Conservation (phyloP, 2,113 vertebrate species). For the Paradoxurus hermaphroditus region DNA sequence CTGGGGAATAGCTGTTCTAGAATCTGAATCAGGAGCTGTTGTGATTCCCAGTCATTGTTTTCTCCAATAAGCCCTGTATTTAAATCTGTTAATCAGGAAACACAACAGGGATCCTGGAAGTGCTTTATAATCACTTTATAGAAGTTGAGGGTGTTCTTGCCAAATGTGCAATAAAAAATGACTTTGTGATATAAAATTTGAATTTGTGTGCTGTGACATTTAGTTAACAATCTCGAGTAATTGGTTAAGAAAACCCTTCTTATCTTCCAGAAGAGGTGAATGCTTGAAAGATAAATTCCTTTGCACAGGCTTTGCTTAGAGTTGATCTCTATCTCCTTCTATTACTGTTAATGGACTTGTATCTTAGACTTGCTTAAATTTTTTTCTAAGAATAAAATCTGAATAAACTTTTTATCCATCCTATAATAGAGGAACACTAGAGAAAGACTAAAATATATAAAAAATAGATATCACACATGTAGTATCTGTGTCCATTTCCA, state of each 20-base stretch:
- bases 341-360: constrained; percentile 62
- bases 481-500: not conserved
- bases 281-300: constrained; percentile 53
- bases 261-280: constrained; percentile 60
- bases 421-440: not conserved
- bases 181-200: constrained; percentile 21
- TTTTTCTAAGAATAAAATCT: constrained; percentile 36
- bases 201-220: constrained; percentile 50
- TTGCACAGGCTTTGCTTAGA: constrained; percentile 57
- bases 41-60: not conserved
- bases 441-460: not conserved
- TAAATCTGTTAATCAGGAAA: not conserved
- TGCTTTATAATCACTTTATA: not conserved
- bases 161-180: constrained; percentile 41
- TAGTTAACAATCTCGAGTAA: constrained; percentile 61
- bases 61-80: not conserved
- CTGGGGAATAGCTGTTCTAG: not conserved
- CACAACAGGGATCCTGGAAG: not conserved
- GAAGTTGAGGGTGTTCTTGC: not conserved
- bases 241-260: constrained; percentile 56
- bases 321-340: constrained; percentile 55
- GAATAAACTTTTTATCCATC: constrained; percentile 13
- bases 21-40: not conserved
- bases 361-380: constrained; percentile 39
- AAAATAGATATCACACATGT: not conserved